Base-by-base conservation (phyloP, 2,113 vertebrate species). In the Aptenodytes forsteri region DNA sequence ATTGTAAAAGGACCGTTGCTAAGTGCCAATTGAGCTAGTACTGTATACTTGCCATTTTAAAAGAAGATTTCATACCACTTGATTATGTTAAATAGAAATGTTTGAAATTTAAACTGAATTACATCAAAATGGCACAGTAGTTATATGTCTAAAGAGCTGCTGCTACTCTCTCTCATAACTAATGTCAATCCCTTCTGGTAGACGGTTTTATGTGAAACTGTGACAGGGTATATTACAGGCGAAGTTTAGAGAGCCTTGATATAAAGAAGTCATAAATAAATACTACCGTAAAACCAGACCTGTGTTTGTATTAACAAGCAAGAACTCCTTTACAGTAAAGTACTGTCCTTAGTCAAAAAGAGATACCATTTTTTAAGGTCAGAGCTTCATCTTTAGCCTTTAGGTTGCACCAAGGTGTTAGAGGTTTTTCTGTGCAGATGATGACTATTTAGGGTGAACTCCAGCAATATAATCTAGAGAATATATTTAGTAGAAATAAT, bases 81-180 rank as follows among this genome's bases (percentile, higher is more conserved):
- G 98, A 98, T 99, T 99, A 98, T 98, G 98, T 98, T 98, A 98
- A 98, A 98, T 98, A 98, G 98, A 98, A 98, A 98, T 98, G 97
- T 98, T 98, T 98, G 98, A 98, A 98, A 98, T 98, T 98, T 98
- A 98, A 97, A 97, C 94, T 97, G 98, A 98, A 98, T 98, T 98
- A 97, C 97, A 98, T 97, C 97, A 98, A 98, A 98, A 98, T 98
- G 98, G 97, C 98, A 98, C 97, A 96, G 97, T 98, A 98, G 98
- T 98, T 98, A 98, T 84, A 96, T 83, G 93, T 98, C 91, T 98
- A 98, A 98, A 98, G 97, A 98, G 95, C 98, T 97, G 79, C 67
- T 85, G 97, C 94, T 98, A 93, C 93, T 96, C n/a, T 95, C 80
- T 97, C 90, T 95, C 92, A 62, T 97, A 98, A 97, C 97, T 98